A percentile compares a stretch with the other conserved stretches of the same genome.
These are phyloP conservation scores for Amiota minor DNA, from an alignment of 2,888 invertebrate genomes.

Conservation along the genomic window DNA sequence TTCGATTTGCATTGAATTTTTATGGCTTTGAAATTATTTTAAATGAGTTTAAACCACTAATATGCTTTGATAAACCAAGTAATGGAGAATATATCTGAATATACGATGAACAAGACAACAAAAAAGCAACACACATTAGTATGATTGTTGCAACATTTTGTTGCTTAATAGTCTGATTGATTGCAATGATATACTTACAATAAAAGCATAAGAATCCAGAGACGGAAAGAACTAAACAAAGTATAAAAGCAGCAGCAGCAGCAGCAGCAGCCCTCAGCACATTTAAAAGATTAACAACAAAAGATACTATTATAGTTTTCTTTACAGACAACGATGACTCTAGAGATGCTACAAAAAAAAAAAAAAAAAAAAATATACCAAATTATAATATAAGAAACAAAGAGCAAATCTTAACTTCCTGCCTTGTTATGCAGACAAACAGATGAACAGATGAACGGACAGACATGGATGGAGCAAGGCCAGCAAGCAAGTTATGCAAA, in stretches of 20 bases:
- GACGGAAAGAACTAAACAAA: no score
- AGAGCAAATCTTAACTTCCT: not conserved
- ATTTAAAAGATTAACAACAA: no score
- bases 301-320: no score
- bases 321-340: no score
- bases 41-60: constrained; percentile 15
- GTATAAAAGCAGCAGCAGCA: not conserved
- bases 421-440: not conserved
- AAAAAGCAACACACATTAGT: not conserved
- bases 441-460: not conserved
- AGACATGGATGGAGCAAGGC: not conserved
- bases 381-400: not conserved
- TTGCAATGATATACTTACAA: not conserved
- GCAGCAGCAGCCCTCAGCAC: not conserved
- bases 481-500: constrained; percentile 7
- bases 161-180: constrained; percentile 20
- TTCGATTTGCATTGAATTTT: constrained; percentile 41
- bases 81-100: not conserved
- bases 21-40: constrained; percentile 17
- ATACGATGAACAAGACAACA: not conserved
- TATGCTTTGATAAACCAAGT: constrained; percentile 10
- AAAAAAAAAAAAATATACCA: no score
- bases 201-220: not conserved
- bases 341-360: no score
- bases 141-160: not conserved